Percentiles rank a stretch among this genome's conserved stretches.
Conservation (phyloP, 2,888 invertebrate genomes). For the Drosophila algonquin region DNA sequence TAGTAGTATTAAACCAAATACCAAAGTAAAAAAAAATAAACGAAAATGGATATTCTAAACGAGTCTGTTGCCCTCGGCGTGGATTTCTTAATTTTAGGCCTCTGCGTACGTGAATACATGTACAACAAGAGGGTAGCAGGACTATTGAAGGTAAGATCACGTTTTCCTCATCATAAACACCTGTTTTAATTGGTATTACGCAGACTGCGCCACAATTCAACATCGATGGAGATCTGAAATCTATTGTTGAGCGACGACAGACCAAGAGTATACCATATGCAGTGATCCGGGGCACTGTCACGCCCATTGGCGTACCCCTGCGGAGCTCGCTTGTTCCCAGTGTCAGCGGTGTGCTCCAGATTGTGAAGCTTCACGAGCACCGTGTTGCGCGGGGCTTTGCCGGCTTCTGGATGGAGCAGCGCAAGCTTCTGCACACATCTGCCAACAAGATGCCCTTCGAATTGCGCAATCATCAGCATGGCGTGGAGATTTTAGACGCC, state of each 20-base stretch:
- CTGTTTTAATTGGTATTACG: background rate
- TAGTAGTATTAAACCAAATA: background rate
- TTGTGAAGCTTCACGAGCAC: slow-evolving; percentile 91
- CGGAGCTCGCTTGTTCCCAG: slow-evolving; percentile 89
- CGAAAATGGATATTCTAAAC: slow-evolving; percentile 89
- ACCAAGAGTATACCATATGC: slow-evolving; percentile 89
- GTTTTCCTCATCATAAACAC: slow-evolving; percentile 12
- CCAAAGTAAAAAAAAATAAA: background rate
- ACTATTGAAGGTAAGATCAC: slow-evolving; percentile 87
- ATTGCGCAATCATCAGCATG: slow-evolving; percentile 86
- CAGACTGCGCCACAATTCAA: slow-evolving; percentile 89
- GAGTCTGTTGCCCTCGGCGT: slow-evolving; percentile 90
- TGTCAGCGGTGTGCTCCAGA: slow-evolving; percentile 91
- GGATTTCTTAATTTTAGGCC: slow-evolving; percentile 89
- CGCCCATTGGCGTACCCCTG: slow-evolving; percentile 90
- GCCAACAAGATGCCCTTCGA: slow-evolving; percentile 92
- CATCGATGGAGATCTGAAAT: slow-evolving; percentile 87
- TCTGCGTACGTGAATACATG: slow-evolving; percentile 90
- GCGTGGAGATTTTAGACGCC: slow-evolving; percentile 91
- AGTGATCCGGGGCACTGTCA: slow-evolving; percentile 90
- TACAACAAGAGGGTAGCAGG: slow-evolving; percentile 89
- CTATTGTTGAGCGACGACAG: slow-evolving; percentile 87
- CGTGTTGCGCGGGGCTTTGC: slow-evolving; percentile 91
- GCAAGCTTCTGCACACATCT: slow-evolving; percentile 90
- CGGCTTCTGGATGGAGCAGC: slow-evolving; percentile 94